A percentile compares a stretch with the other conserved stretches of the same genome.
Conservation (phyloP, 2,113 vertebrate genomes). For the Dinomys branickii region DNA sequence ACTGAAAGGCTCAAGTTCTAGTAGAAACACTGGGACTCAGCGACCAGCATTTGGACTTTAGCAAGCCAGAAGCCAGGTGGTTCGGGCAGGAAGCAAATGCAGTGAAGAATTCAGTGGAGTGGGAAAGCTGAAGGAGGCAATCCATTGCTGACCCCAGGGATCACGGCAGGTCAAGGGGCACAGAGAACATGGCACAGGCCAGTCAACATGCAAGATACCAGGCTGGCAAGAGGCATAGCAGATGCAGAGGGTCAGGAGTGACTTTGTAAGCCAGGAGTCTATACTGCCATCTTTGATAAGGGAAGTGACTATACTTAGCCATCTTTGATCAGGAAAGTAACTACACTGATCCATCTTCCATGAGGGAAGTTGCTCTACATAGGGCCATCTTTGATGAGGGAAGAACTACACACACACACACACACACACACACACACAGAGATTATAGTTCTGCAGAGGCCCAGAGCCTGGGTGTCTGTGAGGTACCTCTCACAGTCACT, state of each 20-base stretch:
- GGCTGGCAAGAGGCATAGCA: too few species aligned
- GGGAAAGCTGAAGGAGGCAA: not conserved
- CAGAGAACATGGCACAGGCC: not conserved
- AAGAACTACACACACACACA: not conserved
- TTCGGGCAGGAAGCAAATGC: not conserved
- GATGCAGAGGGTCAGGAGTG: not conserved
- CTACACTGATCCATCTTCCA: not conserved
- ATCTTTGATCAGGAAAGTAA: not conserved
- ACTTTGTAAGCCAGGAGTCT: not conserved
- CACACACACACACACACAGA: not conserved
- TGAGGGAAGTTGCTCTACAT: not conserved
- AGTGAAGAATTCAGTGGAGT: too few species aligned
- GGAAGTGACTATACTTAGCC: not conserved
- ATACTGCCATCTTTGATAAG: not conserved
- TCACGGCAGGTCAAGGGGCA: too few species aligned
- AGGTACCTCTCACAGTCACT: not conserved
- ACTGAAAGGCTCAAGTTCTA: too few species aligned
- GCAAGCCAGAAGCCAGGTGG: not conserved
- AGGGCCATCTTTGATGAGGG: not conserved
- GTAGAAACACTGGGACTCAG: not conserved
- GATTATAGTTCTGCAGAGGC: not conserved
- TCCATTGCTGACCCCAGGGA: not conserved
- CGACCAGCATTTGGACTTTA: not conserved
- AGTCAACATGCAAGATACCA: too few species aligned
- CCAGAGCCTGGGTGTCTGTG: not conserved